Conservation (phyloP, 2,113 vertebrate species). For the Fulmarus glacialis region DNA sequence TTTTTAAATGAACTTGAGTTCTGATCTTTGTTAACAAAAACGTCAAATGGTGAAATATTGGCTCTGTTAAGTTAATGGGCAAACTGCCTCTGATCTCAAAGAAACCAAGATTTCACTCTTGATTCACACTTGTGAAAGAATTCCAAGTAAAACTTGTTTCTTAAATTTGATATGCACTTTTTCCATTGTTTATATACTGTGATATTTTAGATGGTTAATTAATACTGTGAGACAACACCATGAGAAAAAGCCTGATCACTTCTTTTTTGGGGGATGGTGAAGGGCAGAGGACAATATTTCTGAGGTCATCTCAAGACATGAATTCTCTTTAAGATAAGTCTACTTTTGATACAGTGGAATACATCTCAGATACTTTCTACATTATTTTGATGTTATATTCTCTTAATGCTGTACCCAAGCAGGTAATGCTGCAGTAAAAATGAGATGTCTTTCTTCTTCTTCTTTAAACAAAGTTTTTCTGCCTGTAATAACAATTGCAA, state of each 20-base stretch:
- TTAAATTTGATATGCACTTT: neutral
- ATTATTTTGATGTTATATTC: neutral
- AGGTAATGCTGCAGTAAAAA: neutral
- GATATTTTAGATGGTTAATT: neutral
- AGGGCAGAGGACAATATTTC: neutral
- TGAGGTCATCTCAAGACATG: neutral
- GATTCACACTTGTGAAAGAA: neutral
- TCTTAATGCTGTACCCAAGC: neutral
- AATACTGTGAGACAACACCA: neutral
- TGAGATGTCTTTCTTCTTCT: neutral
- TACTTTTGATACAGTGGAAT: neutral
- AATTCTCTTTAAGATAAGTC: neutral
- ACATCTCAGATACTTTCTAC: neutral
- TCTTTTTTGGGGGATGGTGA: fast-evolving
- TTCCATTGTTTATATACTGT: neutral
- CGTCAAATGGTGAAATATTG: neutral
- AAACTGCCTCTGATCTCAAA: neutral
- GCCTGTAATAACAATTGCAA: neutral
- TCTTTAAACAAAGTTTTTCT: neutral
- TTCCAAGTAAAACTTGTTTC: neutral
- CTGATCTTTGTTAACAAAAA: neutral
- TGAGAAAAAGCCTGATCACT: neutral
- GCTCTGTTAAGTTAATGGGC: neutral
- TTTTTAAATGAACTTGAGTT: neutral
- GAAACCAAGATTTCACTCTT: neutral